Evolutionary conservation across 2,113 vertebrate species (phyloP).

Genomic region (Baryphthengus martii): DNA sequence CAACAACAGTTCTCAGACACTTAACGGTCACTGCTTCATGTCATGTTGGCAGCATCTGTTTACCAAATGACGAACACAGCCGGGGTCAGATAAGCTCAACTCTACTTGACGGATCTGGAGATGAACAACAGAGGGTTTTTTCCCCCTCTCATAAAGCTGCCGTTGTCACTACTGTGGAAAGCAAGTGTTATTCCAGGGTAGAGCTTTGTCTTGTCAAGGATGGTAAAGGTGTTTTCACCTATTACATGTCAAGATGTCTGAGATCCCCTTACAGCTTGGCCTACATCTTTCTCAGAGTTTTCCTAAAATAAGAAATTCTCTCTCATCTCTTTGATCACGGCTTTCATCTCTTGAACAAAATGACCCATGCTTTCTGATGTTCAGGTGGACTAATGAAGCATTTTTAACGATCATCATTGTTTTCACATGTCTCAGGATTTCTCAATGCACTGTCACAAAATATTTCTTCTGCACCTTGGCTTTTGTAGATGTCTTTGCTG

Average conservation of each 20-base stretch:
- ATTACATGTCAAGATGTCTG: not conserved
- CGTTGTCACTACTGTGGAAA: not conserved
- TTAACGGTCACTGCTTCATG: not conserved
- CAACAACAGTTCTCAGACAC: not conserved
- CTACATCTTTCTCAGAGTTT: constrained; percentile 3
- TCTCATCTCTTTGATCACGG: not conserved
- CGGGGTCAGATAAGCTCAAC: not conserved
- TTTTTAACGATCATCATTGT: not conserved
- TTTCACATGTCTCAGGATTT: not conserved
- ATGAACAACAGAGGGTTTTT: not conserved
- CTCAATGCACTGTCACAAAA: not conserved
- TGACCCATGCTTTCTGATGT: not conserved
- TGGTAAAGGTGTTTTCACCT: constrained; percentile 13
- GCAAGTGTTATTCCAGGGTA: not conserved
- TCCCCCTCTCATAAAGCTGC: not conserved
- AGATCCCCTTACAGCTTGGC: not conserved
- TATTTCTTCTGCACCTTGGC: not conserved
- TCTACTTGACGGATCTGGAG: not conserved
- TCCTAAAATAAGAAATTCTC: not conserved
- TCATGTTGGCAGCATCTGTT: not conserved
- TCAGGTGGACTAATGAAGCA: not conserved
- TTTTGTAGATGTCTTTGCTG: not conserved
- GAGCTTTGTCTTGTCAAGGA: not conserved
- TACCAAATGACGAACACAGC: not conserved
- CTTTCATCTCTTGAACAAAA: not conserved